Conservation (phyloP, 2,888 invertebrate species). For the Megamerina dolium region DNA sequence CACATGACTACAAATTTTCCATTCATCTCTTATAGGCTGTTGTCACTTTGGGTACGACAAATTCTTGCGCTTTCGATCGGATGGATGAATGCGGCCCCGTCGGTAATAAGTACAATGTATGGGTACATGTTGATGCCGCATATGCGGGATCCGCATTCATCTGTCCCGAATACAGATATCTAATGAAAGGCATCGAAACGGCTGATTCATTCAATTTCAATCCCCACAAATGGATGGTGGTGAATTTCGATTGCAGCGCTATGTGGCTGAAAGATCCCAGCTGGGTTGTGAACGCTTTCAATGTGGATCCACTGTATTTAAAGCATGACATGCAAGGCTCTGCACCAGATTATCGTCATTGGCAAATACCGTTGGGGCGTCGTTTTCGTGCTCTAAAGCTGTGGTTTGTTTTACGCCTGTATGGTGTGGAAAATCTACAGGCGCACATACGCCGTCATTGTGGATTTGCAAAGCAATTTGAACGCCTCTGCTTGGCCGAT, state of each 20-base stretch:
- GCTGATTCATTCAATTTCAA: constrained; percentile 98
- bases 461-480: constrained; percentile 81
- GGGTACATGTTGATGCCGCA: constrained; percentile 96
- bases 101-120: constrained; percentile 68
- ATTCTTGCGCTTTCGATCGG: constrained; percentile 90
- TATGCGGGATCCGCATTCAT: constrained; percentile 96
- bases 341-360: constrained; percentile 91
- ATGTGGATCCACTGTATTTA: constrained; percentile 93
- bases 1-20: neutral
- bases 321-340: constrained; percentile 89
- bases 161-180: constrained; percentile 90
- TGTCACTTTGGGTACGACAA: constrained; percentile 90
- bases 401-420: constrained; percentile 91
- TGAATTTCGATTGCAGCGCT: constrained; percentile 98
- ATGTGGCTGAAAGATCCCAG: constrained; percentile 92
- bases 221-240: constrained; percentile 98
- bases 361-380: constrained; percentile 93
- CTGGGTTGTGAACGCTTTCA: constrained; percentile 90
- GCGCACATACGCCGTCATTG: constrained; percentile 81
- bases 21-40: constrained; percentile 56
- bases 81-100: constrained; percentile 86
- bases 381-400: constrained; percentile 88
- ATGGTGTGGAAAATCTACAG: constrained; percentile 83
- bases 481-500: constrained; percentile 67
- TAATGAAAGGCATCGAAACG: constrained; percentile 81